Percentiles rank a stretch among this genome's conserved stretches.
phyloP scores from a whole-genome alignment of 2,113 vertebrate species.

The Nipponia nippon region DNA sequence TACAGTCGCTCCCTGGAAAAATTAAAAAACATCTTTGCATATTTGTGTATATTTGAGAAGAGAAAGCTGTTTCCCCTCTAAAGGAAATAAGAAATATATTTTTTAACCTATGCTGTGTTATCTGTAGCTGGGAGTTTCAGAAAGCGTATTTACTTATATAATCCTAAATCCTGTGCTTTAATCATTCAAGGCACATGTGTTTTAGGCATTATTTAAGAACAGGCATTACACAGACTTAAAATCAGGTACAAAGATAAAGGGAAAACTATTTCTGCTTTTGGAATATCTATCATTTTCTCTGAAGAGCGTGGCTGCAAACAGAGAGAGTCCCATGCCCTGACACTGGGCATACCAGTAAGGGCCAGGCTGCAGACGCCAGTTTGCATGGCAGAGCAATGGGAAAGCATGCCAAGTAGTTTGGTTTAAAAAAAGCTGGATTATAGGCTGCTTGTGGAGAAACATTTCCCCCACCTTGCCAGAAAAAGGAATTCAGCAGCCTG shows the following conservation, averaged over 20 bases:
- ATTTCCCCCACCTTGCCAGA: conserved; percentile 14
- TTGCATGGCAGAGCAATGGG: background rate
- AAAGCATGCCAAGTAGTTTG: background rate
- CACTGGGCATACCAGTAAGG: background rate
- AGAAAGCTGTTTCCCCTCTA: background rate
- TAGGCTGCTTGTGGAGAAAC: background rate
- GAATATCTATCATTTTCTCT: background rate
- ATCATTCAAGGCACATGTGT: background rate
- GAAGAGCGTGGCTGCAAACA: background rate
- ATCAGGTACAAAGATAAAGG: background rate
- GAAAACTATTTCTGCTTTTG: background rate
- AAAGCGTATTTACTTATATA: background rate
- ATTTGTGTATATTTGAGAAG: background rate
- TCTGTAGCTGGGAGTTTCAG: background rate
- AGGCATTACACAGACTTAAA: background rate
- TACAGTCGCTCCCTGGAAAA: background rate
- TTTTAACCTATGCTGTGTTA: background rate
- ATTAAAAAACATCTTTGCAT: background rate
- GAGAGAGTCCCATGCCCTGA: background rate
- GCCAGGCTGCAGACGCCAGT: accelerated
- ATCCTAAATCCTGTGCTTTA: background rate
- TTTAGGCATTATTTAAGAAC: background rate
- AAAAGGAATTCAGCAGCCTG: conserved; percentile 24
- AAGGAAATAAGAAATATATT: background rate
- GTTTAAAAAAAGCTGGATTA: background rate